Conservation (phyloP, 1,140 invertebrate species). For the Trachymyrmex cornetzi region DNA sequence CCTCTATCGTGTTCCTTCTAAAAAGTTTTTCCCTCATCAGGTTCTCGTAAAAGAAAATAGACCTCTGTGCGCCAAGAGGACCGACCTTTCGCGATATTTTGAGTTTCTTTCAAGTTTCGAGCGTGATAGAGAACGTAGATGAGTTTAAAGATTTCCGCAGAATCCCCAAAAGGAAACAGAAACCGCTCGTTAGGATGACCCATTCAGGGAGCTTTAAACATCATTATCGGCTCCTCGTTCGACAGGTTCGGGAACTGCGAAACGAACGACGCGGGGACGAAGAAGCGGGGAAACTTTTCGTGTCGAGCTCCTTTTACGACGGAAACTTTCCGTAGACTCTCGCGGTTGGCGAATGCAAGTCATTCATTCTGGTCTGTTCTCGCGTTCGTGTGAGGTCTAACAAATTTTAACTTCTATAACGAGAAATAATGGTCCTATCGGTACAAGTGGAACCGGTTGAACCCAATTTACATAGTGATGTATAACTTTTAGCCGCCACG, state of each 20-base stretch:
- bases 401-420: slow-evolving; percentile 69
- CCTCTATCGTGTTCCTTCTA: neutral
- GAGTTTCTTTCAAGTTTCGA: slow-evolving; percentile 47
- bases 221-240: slow-evolving; percentile 67
- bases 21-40: slow-evolving; percentile 41
- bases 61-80: slow-evolving; percentile 11
- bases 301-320: slow-evolving; percentile 45
- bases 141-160: slow-evolving; percentile 35
- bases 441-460: slow-evolving; percentile 56
- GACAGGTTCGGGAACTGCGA: neutral
- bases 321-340: slow-evolving; percentile 67
- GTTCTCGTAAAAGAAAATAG: slow-evolving; percentile 27
- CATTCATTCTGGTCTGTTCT: slow-evolving; percentile 70
- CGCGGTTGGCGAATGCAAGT: slow-evolving; percentile 71
- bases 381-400: slow-evolving; percentile 48
- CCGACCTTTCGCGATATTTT: slow-evolving; percentile 50
- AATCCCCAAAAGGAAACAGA: slow-evolving; percentile 58
- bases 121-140: slow-evolving; percentile 44
- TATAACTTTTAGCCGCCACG: slow-evolving; percentile 24
- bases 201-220: slow-evolving; percentile 69
- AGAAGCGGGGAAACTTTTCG: slow-evolving; percentile 56
- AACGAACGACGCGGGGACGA: slow-evolving; percentile 28
- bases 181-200: slow-evolving; percentile 67
- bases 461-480: slow-evolving; percentile 58
- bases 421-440: slow-evolving; percentile 58